Evolutionary conservation across 2,797 vertebrate species (phyloP).

Genomic region (Artibeus lituratus): DNA sequence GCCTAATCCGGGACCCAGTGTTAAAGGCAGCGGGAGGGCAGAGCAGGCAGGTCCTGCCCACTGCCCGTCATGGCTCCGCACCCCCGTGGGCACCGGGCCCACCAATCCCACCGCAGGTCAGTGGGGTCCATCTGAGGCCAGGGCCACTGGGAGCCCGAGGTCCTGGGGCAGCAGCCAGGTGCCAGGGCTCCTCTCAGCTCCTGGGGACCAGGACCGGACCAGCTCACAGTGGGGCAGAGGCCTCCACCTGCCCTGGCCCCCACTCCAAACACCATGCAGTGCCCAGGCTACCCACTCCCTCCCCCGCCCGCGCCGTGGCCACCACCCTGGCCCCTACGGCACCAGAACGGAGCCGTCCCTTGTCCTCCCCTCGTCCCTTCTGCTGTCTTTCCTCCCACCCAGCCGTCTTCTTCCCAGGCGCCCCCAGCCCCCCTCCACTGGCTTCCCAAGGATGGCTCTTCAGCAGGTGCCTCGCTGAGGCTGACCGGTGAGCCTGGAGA

Average conservation of each 20-base stretch:
- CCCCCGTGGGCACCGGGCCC: background rate
- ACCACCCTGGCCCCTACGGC: background rate
- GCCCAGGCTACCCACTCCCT: no score
- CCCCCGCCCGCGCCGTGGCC: accelerated
- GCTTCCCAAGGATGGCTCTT: background rate
- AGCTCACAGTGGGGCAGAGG: background rate
- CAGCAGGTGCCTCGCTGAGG: background rate
- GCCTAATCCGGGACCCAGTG: background rate
- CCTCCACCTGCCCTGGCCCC: no score
- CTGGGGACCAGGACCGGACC: background rate
- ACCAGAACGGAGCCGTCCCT: accelerated
- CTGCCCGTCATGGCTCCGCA: accelerated
- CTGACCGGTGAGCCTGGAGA: background rate
- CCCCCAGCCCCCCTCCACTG: background rate
- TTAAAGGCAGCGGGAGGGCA: background rate
- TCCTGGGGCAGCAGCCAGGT: background rate
- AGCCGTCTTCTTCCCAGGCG: background rate
- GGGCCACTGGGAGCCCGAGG: background rate
- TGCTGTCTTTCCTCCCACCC: background rate
- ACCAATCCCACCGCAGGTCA: background rate
- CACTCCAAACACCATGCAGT: accelerated
- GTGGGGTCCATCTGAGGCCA: no score
- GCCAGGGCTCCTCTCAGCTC: background rate
- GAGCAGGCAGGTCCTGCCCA: accelerated
- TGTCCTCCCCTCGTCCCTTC: accelerated